Conservation (phyloP, 2,888 invertebrate species). For the Cantharis nigra region DNA sequence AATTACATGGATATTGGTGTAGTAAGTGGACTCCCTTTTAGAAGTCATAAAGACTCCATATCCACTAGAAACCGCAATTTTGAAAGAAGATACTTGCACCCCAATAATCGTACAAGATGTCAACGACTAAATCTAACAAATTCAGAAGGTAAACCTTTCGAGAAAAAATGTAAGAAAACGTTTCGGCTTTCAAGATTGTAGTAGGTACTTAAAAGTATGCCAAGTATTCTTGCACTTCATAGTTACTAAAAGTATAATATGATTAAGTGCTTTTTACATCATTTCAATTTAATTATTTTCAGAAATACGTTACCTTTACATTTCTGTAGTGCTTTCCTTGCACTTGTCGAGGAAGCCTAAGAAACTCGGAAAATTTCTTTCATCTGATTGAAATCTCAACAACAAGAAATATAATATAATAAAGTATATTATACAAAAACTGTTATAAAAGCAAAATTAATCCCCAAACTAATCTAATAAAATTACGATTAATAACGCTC, state of each 20-base stretch:
- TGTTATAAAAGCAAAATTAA: not conserved
- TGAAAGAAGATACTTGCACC: not conserved
- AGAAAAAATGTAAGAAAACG: not conserved
- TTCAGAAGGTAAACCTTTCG: not conserved
- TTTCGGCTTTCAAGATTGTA: not conserved
- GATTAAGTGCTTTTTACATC: not conserved
- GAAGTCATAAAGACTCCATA: not conserved
- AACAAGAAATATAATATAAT: not conserved
- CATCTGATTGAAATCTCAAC: not conserved
- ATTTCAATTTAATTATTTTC: not conserved
- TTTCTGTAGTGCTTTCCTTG: not conserved
- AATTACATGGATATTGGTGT: not conserved
- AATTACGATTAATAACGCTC: not conserved
- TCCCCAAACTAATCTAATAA: not conserved
- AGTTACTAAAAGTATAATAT: not conserved
- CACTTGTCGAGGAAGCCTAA: not conserved
- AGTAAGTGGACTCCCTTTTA: not conserved
- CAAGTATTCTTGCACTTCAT: not conserved
- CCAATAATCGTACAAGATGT: not conserved
- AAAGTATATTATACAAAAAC: not conserved
- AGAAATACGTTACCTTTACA: not conserved
- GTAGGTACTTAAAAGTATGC: not conserved
- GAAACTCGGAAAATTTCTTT: not conserved
- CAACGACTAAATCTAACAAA: not conserved
- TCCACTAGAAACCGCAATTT: not conserved